Base-by-base conservation (phyloP, 2,888 invertebrate genomes). In the Tenthredo distinguenda region DNA sequence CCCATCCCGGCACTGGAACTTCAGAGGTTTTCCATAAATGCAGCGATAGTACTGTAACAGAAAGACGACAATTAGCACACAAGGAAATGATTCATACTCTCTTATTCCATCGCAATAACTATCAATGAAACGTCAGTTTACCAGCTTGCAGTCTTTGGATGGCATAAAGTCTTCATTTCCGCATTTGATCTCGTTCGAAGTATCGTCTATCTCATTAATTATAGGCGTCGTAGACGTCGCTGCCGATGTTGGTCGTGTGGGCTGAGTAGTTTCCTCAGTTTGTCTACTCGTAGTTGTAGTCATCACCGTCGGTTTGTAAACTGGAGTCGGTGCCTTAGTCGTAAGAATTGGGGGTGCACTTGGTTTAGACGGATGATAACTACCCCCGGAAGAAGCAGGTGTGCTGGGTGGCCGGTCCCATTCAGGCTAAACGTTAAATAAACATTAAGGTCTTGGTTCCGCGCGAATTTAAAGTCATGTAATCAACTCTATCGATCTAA, bases 331-430 rank as follows among this genome's bases (percentile, higher is more conserved):
- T 87, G 86, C 86, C 40, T 86, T 85, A 18, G 89, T 89, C 2
- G 87, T 85, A 26, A 87, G 85, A 65, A 21, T 87, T 65, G 40
- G 86, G 58, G 84, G 84, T 55, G 82, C 85, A 26, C 87, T 91
- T 55, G 91, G 88, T 50, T 88, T 91, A 31, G 87, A 85, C n/a
- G 89, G 88, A 26, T 89, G 87, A 2, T 91, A 89, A 47, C 91
- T 91, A 87, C 91, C 92, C 15, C 90, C 88, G 15, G 94, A 91
- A 34, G 86, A 86, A 1, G 89, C 34, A 26, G 96, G 94, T 4
- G 97, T 97, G 87, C 97, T 96, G 86, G 97, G 97, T 21, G 97
- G 97, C 87, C 96, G 95, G 72, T 97, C 97, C 97, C 97, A 97
- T 91, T 97, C 97, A 89, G 97, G 97, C 97, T 97, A 90, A 81